These are phyloP conservation scores for Gouania willdenowi DNA, from an alignment of 2,797 vertebrate species.

Conservation along the genomic window DNA sequence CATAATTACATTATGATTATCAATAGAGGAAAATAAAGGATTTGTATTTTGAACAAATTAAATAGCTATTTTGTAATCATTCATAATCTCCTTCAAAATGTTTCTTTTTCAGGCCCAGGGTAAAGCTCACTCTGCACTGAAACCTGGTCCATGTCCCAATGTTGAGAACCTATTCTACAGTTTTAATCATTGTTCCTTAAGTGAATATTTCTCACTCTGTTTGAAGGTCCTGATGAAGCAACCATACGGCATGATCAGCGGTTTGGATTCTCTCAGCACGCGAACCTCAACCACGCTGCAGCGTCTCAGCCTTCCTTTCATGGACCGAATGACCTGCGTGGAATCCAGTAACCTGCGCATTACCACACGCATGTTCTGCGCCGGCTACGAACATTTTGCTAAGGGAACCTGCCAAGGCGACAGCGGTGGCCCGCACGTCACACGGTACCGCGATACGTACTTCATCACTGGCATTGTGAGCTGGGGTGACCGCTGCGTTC, in stretches of 20 bases:
- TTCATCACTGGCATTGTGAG: conserved; percentile 91
- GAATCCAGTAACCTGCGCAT: conserved; percentile 81
- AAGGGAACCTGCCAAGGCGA: conserved; percentile 93
- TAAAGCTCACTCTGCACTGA: no score
- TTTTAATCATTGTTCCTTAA: no score
- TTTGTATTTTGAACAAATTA: no score
- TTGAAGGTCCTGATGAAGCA: conserved; percentile 81
- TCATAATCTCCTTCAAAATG: no score
- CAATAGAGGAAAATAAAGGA: no score
- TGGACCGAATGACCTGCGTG: conserved; percentile 79
- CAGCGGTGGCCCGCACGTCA: conserved; percentile 93
- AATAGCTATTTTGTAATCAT: no score
- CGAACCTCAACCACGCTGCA: conserved; percentile 72
- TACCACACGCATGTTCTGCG: conserved; percentile 89
- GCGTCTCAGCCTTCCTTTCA: conserved; percentile 81
- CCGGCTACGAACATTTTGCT: conserved; percentile 75
- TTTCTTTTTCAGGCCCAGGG: no score
- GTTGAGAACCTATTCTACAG: no score
- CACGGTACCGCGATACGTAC: conserved; percentile 76
- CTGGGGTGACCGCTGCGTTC: conserved; percentile 95
- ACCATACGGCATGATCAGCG: conserved; percentile 77
- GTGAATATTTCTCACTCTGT: no score
- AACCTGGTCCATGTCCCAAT: no score
- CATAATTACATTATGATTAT: no score
- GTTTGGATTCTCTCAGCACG: conserved; percentile 85